phyloP scores from a whole-genome alignment of 2,797 vertebrate genomes.

The Sebastes steindachneri region DNA sequence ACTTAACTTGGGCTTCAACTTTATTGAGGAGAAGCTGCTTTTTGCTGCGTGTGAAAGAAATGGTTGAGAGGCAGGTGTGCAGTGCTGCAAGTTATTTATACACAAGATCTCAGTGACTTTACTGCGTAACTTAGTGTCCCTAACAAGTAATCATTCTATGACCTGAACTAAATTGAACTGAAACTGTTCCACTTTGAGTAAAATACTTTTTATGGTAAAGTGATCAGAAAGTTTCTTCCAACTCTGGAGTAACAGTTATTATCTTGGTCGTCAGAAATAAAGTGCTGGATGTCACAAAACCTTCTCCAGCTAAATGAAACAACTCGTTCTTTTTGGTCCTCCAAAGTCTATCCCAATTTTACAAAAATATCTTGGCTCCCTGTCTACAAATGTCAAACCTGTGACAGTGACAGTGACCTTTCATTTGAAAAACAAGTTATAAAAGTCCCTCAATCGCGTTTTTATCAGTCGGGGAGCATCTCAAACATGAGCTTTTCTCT shows the following conservation, averaged over 20 bases:
- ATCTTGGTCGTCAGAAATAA: neutral
- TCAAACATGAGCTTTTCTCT: neutral
- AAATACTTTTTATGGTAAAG: neutral
- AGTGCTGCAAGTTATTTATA: neutral
- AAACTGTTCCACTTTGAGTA: neutral
- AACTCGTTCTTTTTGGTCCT: neutral
- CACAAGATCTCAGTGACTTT: neutral
- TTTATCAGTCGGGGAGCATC: neutral
- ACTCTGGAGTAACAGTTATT: neutral
- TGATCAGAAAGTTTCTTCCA: neutral
- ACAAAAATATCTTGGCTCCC: neutral
- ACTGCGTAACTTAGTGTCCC: neutral
- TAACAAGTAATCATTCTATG: neutral
- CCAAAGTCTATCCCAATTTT: neutral
- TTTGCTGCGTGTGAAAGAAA: neutral
- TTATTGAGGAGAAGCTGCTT: neutral
- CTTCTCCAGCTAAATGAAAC: neutral
- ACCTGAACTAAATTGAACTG: neutral
- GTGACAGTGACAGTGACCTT: neutral
- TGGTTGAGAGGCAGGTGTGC: slow-evolving; percentile 10
- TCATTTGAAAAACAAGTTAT: neutral
- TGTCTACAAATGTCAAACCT: neutral
- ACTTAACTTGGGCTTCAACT: neutral
- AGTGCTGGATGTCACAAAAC: neutral
- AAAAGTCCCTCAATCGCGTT: neutral